Evolutionary conservation across 2,888 invertebrate genomes (phyloP), one percentile per base, ranked within the genome.

Genomic region (Cabera pusaria): DNA sequence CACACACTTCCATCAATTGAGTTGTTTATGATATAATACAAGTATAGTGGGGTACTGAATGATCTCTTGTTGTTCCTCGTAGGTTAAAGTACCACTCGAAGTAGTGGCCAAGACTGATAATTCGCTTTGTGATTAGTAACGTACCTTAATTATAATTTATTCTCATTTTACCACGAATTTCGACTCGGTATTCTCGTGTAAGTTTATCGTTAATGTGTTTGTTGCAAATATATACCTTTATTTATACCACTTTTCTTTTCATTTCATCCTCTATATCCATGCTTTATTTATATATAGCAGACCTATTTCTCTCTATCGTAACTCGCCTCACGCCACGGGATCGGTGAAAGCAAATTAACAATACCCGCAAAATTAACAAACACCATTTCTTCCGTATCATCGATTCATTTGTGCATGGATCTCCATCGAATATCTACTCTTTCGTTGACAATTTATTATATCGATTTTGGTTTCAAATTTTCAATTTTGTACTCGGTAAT

Each of bases 181-280:
- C 52, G 55, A 61, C 52, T 67, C 53, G 62, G 17, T 41, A 64
- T 59, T 75, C 72, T 64, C 74, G 71, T 77, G 72, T 84, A 78
- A 84, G 73, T 76, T 67, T 76, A 71, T 81, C 82, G 87, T 87
- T 84, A 85, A 63, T 76, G 87, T 86, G 86, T 86, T 84, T 84
- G 87, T 87, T 87, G 84, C 88, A 87, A 88, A 87, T 88, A 87
- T 86, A 87, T 75, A 84, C 77, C 81, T 86, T 86, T 87, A 84
- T 87, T 87, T 84, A 80, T 80, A 84, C 70, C 76, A 80, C 74
- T 79, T 71, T 82, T 86, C 84, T 88, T 87, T 87, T 86, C 79
- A 86, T 87, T 88, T 84, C 86, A 86, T 82, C 81, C 84, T 86
- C 66, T 76, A n/a, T n/a, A 50, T 80, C 79, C 79, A 83, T 83